These are phyloP conservation scores for Erythrocercus mccallii DNA, from an alignment of 2,113 vertebrate genomes.

Conservation along the genomic window DNA sequence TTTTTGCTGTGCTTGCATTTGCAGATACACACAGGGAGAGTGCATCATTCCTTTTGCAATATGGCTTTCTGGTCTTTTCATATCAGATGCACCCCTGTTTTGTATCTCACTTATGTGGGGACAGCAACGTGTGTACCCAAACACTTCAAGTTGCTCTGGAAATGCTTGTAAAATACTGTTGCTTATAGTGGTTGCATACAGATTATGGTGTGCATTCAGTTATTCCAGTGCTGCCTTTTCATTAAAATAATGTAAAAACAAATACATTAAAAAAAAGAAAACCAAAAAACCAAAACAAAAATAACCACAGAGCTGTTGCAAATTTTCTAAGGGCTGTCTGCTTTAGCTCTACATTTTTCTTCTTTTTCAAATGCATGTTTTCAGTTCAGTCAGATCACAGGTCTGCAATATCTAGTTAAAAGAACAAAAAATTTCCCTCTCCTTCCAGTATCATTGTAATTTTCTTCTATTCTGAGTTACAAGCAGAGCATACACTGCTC, in stretches of 20 bases:
- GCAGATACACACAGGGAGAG: constrained; percentile 45
- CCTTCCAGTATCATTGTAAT: constrained; percentile 13
- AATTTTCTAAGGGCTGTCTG: constrained; percentile 37
- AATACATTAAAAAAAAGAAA: not conserved
- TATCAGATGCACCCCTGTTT: not conserved
- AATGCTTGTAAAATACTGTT: constrained; percentile 67
- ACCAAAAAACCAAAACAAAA: constrained; percentile 16
- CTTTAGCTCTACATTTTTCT: constrained; percentile 31
- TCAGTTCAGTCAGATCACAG: constrained; percentile 52
- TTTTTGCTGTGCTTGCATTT: constrained; percentile 53
- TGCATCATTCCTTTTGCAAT: not conserved
- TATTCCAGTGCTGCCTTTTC: constrained; percentile 51
- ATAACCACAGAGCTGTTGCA: constrained; percentile 29
- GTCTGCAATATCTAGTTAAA: constrained; percentile 38
- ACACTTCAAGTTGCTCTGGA: constrained; percentile 44
- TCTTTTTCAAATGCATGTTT: constrained; percentile 39
- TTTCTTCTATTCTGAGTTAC: constrained; percentile 65
- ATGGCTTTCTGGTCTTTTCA: not conserved
- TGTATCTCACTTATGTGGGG: constrained; percentile 45
- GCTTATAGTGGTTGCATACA: constrained; percentile 58
- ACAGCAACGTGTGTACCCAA: constrained; percentile 47
- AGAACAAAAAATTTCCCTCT: constrained; percentile 4
- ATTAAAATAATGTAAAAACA: constrained; percentile 20
- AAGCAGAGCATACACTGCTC: constrained; percentile 65
- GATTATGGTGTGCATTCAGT: constrained; percentile 32